Percentiles rank a stretch among this genome's conserved stretches.
Conservation (phyloP, 1,140 invertebrate genomes). For the Pogonomyrmex barbatus region DNA sequence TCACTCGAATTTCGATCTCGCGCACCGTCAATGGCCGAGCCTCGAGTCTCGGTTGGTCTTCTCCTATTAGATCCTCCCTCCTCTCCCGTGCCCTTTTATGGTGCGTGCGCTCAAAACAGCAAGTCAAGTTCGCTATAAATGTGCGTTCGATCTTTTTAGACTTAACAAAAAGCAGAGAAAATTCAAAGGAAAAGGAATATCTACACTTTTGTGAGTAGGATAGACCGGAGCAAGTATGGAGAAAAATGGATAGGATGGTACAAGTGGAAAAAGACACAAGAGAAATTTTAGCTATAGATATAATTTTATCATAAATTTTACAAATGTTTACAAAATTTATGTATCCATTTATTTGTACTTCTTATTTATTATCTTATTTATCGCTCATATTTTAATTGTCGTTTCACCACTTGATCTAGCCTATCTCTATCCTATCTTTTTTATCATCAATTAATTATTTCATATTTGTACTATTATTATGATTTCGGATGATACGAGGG, state of each 20-base stretch:
- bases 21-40: constrained; percentile 50
- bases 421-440: neutral
- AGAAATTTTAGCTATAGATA: neutral
- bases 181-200: constrained; percentile 20
- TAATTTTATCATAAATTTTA: neutral
- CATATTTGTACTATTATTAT: neutral
- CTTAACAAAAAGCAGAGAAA: constrained; percentile 40
- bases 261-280: neutral
- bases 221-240: neutral
- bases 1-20: constrained; percentile 73
- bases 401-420: neutral
- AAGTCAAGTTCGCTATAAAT: constrained; percentile 48
- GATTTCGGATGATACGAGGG: no score
- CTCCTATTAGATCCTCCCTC: constrained; percentile 27
- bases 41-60: neutral
- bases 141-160: constrained; percentile 16
- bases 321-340: neutral
- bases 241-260: neutral
- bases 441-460: neutral
- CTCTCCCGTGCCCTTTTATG: constrained; percentile 30
- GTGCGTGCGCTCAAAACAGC: constrained; percentile 41
- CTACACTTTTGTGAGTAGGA: neutral
- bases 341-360: neutral
- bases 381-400: neutral
- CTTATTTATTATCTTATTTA: neutral